These are phyloP conservation scores for Pachypanchax playfairii DNA, from an alignment of 2,113 vertebrate species.

Conservation along the genomic window DNA sequence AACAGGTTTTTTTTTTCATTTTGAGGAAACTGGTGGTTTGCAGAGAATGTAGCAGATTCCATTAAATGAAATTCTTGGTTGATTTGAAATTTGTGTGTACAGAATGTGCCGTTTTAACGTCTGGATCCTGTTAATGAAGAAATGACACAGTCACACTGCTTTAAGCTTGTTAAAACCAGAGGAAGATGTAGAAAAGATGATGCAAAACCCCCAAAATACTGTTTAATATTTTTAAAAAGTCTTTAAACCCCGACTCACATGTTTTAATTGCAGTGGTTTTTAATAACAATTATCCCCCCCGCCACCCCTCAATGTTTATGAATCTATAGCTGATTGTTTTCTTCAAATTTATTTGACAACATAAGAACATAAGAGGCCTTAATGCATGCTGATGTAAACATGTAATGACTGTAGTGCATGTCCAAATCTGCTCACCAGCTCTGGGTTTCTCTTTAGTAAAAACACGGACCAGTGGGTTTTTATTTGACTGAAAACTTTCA, in stretches of 20 bases:
- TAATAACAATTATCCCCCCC: too few species aligned
- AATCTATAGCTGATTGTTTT: neutral
- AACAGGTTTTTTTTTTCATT: too few species aligned
- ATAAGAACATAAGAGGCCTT: constrained; percentile 46
- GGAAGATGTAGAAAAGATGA: constrained; percentile 25
- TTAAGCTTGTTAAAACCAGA: constrained; percentile 8
- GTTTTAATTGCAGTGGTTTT: constrained; percentile 12
- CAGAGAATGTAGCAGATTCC: constrained; percentile 13
- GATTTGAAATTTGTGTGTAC: neutral
- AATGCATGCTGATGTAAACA: constrained; percentile 29
- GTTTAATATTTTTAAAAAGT: neutral
- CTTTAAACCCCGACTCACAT: neutral
- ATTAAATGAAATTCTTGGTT: constrained; percentile 3
- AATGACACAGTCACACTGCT: neutral
- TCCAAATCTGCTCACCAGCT: constrained; percentile 9
- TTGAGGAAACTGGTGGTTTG: neutral
- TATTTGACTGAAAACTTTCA: constrained; percentile 35
- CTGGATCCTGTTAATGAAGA: constrained; percentile 3
- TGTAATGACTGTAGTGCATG: constrained; percentile 9
- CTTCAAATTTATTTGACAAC: constrained; percentile 14
- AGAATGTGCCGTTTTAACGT: constrained; percentile 23
- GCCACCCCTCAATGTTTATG: neutral
- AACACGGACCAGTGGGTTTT: constrained; percentile 24
- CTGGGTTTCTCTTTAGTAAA: too few species aligned
- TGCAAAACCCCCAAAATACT: constrained; percentile 24